phyloP scores from a whole-genome alignment of 2,888 invertebrate genomes.

The Lasioglossum marginatum region DNA sequence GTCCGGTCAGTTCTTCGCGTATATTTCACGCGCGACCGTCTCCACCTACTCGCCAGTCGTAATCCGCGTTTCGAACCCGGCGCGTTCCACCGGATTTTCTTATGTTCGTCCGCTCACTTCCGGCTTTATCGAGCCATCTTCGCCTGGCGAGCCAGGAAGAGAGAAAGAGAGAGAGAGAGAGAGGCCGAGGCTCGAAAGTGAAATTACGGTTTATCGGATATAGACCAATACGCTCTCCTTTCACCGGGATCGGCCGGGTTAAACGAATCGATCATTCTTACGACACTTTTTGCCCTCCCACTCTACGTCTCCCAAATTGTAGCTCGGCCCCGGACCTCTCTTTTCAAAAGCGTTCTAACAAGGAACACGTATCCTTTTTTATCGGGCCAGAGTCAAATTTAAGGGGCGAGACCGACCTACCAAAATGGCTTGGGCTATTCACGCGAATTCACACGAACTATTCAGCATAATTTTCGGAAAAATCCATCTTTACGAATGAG shows the following conservation, averaged over 20 bases:
- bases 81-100: background rate
- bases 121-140: conserved; percentile 1
- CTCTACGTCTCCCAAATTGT: background rate
- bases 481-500: background rate
- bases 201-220: conserved; percentile 11
- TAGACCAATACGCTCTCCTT: conserved; percentile 13
- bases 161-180: background rate
- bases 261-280: conserved; percentile 17
- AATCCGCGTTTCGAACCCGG: background rate
- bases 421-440: background rate
- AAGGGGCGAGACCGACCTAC: background rate
- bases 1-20: background rate
- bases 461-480: background rate
- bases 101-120: background rate
- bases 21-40: background rate
- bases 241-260: background rate
- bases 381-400: background rate
- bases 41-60: background rate
- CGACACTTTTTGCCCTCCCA: background rate
- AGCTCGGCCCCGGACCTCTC: background rate
- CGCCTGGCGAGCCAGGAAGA: background rate
- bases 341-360: background rate
- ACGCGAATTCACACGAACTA: no score
- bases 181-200: background rate
- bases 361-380: background rate